Conservation (phyloP, 2,113 vertebrate genomes). For the Dipodomys ordii region DNA sequence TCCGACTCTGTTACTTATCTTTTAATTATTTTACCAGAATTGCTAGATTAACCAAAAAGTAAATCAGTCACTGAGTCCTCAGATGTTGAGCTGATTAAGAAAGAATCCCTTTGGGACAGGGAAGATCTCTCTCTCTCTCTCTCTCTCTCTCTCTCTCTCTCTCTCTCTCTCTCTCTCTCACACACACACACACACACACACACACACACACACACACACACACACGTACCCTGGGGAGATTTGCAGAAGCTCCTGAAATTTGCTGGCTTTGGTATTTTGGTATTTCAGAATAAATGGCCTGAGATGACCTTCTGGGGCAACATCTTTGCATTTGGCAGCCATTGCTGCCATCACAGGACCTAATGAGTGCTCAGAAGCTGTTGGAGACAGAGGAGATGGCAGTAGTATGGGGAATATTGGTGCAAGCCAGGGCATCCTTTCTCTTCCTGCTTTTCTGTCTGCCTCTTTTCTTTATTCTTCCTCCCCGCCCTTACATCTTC, state of each 20-base stretch:
- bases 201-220: too few relatives aligned
- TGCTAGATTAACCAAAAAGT: slow-evolving; percentile 66
- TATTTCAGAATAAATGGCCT: slow-evolving; percentile 69
- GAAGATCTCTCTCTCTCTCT: neutral
- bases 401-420: neutral
- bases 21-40: slow-evolving; percentile 79
- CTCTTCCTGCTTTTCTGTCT: neutral
- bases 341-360: slow-evolving; percentile 23
- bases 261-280: slow-evolving; percentile 75
- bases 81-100: slow-evolving; percentile 73
- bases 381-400: neutral
- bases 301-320: slow-evolving; percentile 58
- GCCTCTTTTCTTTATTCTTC: neutral
- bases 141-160: neutral
- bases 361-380: slow-evolving; percentile 38
- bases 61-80: slow-evolving; percentile 61
- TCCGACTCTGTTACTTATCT: slow-evolving; percentile 69
- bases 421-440: neutral
- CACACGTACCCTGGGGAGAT: slow-evolving; percentile 57
- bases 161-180: neutral
- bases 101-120: slow-evolving; percentile 56
- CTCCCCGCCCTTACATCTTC: neutral
- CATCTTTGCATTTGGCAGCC: slow-evolving; percentile 57
- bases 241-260: slow-evolving; percentile 69
- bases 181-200: neutral